A percentile compares a stretch with the other conserved stretches of the same genome.
These are phyloP conservation scores for Synanthedon tipuliformis DNA, from an alignment of 2,888 invertebrate genomes.

Conservation along the genomic window DNA sequence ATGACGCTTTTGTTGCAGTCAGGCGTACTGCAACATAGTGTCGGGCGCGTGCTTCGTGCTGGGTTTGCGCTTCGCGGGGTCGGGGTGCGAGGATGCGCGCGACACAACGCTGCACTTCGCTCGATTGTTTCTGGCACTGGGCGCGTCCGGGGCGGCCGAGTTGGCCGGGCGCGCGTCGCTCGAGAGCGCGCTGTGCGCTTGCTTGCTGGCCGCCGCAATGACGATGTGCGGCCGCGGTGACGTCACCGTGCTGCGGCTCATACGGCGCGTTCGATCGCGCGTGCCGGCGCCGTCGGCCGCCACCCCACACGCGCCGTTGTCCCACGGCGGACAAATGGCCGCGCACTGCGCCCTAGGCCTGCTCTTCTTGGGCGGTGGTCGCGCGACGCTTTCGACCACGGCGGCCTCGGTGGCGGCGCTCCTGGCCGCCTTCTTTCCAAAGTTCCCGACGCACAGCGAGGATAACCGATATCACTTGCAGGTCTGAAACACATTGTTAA, in stretches of 20 bases:
- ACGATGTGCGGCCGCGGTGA: slow-evolving; percentile 96
- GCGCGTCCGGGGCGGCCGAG: slow-evolving; percentile 81
- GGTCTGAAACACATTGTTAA: too few relatives aligned
- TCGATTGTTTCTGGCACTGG: slow-evolving; percentile 75
- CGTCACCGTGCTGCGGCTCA: slow-evolving; percentile 81
- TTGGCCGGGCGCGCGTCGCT: slow-evolving; percentile 90
- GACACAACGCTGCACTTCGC: slow-evolving; percentile 81
- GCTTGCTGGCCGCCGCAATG: slow-evolving; percentile 84
- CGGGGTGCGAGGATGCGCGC: slow-evolving; percentile 85
- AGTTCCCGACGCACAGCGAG: slow-evolving; percentile 95
- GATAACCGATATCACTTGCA: slow-evolving; percentile 82
- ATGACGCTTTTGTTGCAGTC: slow-evolving; percentile 63
- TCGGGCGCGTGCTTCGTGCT: slow-evolving; percentile 95
- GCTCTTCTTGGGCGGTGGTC: slow-evolving; percentile 93
- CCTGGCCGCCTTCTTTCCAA: slow-evolving; percentile 94
- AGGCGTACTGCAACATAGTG: slow-evolving; percentile 96
- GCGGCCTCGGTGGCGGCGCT: slow-evolving; percentile 90
- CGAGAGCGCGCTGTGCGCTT: slow-evolving; percentile 88
- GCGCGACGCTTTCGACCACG: slow-evolving; percentile 84
- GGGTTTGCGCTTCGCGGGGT: slow-evolving; percentile 94
- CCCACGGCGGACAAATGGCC: slow-evolving; percentile 85
- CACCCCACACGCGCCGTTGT: slow-evolving; percentile 74
- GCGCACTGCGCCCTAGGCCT: slow-evolving; percentile 96
- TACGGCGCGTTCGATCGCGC: slow-evolving; percentile 85
- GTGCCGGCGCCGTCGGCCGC: slow-evolving; percentile 70